Evolutionary conservation across 1,140 invertebrate genomes (phyloP).

Genomic region (Drosophila navojoa): DNA sequence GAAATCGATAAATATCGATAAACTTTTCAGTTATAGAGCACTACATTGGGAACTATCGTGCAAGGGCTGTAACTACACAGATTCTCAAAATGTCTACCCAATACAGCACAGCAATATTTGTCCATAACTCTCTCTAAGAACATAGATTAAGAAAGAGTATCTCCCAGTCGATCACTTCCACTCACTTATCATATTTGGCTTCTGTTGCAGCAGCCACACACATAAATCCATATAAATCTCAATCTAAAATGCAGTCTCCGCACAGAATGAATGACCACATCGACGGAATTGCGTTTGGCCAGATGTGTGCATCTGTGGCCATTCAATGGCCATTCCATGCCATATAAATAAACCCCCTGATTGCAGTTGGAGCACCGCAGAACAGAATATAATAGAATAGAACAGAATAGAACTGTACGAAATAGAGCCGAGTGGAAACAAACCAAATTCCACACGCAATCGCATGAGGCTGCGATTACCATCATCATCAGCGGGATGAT

Average conservation of each 20-base stretch:
- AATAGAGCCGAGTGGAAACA: conserved; percentile 21
- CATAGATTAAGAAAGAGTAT: too few species aligned
- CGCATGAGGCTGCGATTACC: conserved; percentile 59
- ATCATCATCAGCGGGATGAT: conserved; percentile 38
- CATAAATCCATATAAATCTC: conserved; percentile 69
- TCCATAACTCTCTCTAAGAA: too few species aligned
- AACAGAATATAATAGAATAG: conserved; percentile 16
- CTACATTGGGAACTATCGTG: too few species aligned
- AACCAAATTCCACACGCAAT: conserved; percentile 61
- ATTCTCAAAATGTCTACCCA: too few species aligned
- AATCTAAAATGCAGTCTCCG: conserved; percentile 66
- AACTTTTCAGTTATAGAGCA: too few species aligned
- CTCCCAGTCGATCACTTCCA: too few species aligned
- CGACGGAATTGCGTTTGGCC: conserved; percentile 15
- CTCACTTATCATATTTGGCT: too few species aligned
- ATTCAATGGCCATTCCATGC: conserved; percentile 10
- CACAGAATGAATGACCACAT: conserved; percentile 28
- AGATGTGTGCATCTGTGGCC: conserved; percentile 35
- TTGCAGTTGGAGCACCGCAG: conserved; percentile 35
- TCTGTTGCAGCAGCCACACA: conserved; percentile 4
- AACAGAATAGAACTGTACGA: not conserved
- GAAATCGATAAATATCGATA: too few species aligned
- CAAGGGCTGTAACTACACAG: too few species aligned
- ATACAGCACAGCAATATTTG: too few species aligned
- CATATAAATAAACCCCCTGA: conserved; percentile 65